Evolutionary conservation across 2,888 invertebrate genomes (phyloP), one percentile per base, ranked within the genome.

Genomic region (Hyppa rectilinea): DNA sequence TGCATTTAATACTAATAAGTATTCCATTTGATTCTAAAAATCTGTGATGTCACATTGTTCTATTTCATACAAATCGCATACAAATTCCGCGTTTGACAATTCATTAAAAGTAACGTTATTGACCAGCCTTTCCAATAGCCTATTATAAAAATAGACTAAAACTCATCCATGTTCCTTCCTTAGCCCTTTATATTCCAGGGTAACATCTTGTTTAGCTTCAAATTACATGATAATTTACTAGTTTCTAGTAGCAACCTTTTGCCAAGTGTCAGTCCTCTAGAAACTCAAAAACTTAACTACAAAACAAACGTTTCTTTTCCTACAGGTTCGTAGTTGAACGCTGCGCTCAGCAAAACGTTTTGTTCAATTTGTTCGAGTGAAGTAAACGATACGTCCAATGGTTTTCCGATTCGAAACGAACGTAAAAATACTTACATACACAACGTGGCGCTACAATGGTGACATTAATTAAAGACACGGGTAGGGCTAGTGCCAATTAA

Each of bases 341-440:
- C 53, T 40, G 26, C 20, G 36, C 43, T 59, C 53, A 60, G 53
- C 53, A 17, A 78, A 78, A 60, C 45, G 45, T 64, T 76, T 53
- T 78, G 56, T 75, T 71, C 71, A 64, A 75, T 75, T 75, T 71
- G 78, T 71, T 45, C 63, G 23, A 78, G 49, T 53, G 47, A 40
- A 77, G 47, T 47, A 43, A 58, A 61, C 77, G 62, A 62, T 40
- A 75, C 58, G 29, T 58, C 38, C 77, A 49, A 77, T 64, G 38
- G 71, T 59, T 78, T 77, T 55, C 71, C 59, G 40, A 59, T 77
- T 31, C 49, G 43, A 5, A 47, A 49, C 56, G n/a, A 40, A 59
- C 31, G 61, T 75, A 64, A 63, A 71, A 78, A 78, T 75, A 78
- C 71, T 75, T 45, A 53, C 47, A 77, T 34, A 50, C 36, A 23